phyloP scores from a whole-genome alignment of 2,797 vertebrate genomes.

The Spinus olivaceus region DNA sequence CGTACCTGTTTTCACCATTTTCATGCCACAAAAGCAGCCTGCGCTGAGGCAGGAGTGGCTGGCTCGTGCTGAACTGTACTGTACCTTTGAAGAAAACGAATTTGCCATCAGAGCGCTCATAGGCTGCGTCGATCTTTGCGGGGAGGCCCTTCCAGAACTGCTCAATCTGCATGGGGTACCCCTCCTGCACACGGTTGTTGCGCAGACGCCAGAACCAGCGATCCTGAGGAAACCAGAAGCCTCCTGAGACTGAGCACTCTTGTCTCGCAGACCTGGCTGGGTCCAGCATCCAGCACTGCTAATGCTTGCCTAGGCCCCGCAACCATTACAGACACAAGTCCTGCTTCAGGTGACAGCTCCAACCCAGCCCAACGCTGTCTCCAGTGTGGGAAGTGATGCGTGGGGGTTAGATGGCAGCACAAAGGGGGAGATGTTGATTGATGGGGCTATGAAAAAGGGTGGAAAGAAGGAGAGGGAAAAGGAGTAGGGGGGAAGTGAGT shows the following conservation, averaged over 20 bases:
- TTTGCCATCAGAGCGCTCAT: constrained; percentile 94
- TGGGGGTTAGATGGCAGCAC: background rate
- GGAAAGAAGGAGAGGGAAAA: background rate
- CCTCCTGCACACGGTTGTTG: constrained; percentile 96
- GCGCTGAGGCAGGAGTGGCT: background rate
- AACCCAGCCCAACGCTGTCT: background rate
- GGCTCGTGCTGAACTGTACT: background rate
- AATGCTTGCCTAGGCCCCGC: background rate
- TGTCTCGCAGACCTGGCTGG: background rate
- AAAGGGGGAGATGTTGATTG: background rate
- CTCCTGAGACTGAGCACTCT: background rate
- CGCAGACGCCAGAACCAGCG: constrained; percentile 98
- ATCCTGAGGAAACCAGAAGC: constrained; percentile 74
- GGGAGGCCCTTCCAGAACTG: constrained; percentile 98
- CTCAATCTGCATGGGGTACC: constrained; percentile 97
- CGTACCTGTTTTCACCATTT: rapidly evolving
- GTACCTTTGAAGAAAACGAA: constrained; percentile 99
- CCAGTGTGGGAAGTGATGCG: background rate
- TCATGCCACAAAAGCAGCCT: too few relatives aligned
- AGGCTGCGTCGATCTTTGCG: constrained; percentile 91
- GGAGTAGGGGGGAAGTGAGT: background rate
- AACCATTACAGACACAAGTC: background rate
- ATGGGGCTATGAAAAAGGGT: background rate
- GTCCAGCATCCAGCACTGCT: background rate
- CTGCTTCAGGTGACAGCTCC: background rate